Conservation (phyloP, 2,888 invertebrate genomes). For the Lypha dubia region DNA sequence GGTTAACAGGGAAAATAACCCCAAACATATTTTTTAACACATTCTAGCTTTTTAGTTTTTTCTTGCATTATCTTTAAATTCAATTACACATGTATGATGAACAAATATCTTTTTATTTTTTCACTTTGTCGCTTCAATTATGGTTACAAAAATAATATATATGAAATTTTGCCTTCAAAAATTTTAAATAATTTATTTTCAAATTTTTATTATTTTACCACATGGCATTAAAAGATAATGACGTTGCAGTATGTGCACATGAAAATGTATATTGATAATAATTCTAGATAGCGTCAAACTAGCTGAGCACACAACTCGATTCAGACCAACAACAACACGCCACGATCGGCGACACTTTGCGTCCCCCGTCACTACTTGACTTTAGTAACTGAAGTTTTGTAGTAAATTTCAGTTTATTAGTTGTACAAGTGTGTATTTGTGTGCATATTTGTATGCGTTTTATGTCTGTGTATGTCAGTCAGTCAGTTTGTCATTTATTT, state of each 20-base stretch:
- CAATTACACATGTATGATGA: not conserved
- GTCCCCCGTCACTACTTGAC: conserved; percentile 45
- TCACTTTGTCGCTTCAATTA: conserved; percentile 25
- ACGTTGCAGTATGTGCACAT: conserved; percentile 62
- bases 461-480: conserved; percentile 8
- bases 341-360: conserved; percentile 15
- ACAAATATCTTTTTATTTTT: conserved; percentile 3
- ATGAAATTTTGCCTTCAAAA: not conserved
- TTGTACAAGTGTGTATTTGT: not conserved
- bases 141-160: not conserved
- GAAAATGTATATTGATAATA: conserved; percentile 64
- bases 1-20: too few relatives aligned
- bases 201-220: conserved; percentile 47
- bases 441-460: too few relatives aligned
- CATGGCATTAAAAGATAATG: conserved; percentile 63
- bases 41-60: too few relatives aligned
- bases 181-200: not conserved
- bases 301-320: conserved; percentile 19
- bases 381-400: too few relatives aligned
- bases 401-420: conserved; percentile 38
- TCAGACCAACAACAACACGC: conserved; percentile 16
- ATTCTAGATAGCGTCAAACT: conserved; percentile 56
- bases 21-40: not conserved
- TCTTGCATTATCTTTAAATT: too few relatives aligned
- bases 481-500: conserved; percentile 36